Base-by-base conservation (phyloP, 2,797 vertebrate genomes). In the Enteromius argenteus region DNA sequence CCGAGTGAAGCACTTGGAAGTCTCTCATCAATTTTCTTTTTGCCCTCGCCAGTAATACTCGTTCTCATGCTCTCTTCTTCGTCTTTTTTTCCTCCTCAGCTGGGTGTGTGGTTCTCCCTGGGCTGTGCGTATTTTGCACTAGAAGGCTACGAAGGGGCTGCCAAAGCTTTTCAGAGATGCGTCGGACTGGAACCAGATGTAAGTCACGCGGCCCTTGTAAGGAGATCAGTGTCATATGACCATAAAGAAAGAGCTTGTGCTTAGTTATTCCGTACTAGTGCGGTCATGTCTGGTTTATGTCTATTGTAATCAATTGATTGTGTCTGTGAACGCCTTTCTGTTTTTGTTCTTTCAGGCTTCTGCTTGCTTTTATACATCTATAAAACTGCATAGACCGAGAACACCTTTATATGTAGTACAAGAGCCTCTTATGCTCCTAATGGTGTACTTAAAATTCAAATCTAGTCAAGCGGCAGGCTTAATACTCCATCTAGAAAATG, bases 21-120 rank as follows among this genome's bases (percentile, higher is more conserved):
- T 35, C 66, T 73, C 37, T 69, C 66, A 62, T 84, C 53, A 71
- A 21, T 79, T 84, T 79, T 71, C 62, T 79, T 37, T 49, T 58
- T 73, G 69, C 27, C 37, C 68, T 64, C 56, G 17, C 35, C 72
- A 19, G 56, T 75, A n/a, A 56, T n/a, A 30, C 21, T 75, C 53
- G 39, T 80, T 69, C 76, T 80, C 14, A 37, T 15, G 32, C 14
- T 27, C 27, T 71, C 49, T 69, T 37, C 64, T 30, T 27, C 37
- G 6, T 51, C 58, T 62, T 74, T 74, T 42, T 13, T 83, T n/a
- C n/a, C 79, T 75, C 46, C 92, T 79, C 89, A 99, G 98, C 94
- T 99, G 0, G 97, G 97, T 27, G 97, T 99, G 67, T 99, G 98
- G 98, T 99, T 98, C 93, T 99, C 98, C 68, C 94, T 99, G 4